Evolutionary conservation across 2,113 vertebrate genomes (phyloP).

Genomic region (Gadus macrocephalus): DNA sequence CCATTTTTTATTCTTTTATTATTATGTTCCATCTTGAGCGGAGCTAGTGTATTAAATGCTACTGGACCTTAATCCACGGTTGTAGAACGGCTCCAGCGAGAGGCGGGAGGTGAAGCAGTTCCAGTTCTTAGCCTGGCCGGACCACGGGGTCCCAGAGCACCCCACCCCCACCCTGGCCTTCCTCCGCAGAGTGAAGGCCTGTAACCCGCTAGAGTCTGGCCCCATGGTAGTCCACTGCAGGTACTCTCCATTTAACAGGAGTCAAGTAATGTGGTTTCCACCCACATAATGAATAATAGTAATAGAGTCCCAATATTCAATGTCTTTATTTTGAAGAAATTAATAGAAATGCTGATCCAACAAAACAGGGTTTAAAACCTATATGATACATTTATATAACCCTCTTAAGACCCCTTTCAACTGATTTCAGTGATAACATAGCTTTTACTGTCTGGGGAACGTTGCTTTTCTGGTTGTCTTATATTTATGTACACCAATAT

Average conservation of each 20-base stretch:
- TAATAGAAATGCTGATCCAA: too few species aligned
- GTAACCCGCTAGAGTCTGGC: constrained; percentile 87
- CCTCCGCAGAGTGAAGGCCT: constrained; percentile 86
- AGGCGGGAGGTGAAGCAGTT: constrained; percentile 94
- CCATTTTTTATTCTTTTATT: background rate
- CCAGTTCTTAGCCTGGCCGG: constrained; percentile 97
- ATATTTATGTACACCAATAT: too few species aligned
- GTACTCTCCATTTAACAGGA: constrained; percentile 56
- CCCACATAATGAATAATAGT: background rate
- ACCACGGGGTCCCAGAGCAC: constrained; percentile 94
- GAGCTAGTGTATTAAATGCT: too few species aligned
- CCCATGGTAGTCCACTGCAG: constrained; percentile 98
- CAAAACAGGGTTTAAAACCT: too few species aligned
- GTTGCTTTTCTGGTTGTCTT: too few species aligned
- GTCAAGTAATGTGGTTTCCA: background rate
- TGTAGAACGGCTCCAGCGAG: constrained; percentile 89
- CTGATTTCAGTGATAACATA: too few species aligned
- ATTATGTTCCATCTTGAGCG: background rate
- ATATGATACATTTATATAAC: too few species aligned
- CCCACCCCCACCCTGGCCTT: constrained; percentile 91
- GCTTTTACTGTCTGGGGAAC: too few species aligned
- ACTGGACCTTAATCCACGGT: background rate
- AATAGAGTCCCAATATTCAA: too few species aligned
- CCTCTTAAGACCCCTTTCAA: too few species aligned
- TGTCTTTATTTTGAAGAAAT: too few species aligned